Conservation (phyloP, 2,888 invertebrate genomes). For the Holacanthella duospinosa region DNA sequence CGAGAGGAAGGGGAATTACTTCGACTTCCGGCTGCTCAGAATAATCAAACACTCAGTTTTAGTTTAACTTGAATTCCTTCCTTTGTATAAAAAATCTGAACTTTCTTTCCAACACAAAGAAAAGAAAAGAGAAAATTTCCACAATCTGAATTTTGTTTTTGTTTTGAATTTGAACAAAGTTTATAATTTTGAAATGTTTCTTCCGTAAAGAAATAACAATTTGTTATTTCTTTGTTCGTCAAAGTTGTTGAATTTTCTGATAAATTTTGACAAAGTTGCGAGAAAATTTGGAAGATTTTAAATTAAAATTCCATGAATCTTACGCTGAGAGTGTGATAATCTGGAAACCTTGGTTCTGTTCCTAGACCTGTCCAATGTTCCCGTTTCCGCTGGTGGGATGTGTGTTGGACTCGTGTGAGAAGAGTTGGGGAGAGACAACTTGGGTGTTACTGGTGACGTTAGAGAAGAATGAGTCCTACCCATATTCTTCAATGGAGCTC, state of each 20-base stretch:
- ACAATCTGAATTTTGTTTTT: too few species aligned
- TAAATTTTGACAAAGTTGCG: too few species aligned
- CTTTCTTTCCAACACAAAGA: too few species aligned
- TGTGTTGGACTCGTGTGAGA: slow-evolving; percentile 4
- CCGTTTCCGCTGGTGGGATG: not conserved
- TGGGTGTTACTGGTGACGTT: slow-evolving; percentile 2
- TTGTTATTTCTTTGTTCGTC: too few species aligned
- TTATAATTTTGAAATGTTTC: too few species aligned
- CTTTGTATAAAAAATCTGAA: too few species aligned
- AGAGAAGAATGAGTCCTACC: slow-evolving; percentile 33
- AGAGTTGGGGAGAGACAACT: slow-evolving; percentile 8
- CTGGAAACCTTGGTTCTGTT: slow-evolving; percentile 59
- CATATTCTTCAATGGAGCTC: slow-evolving; percentile 26
- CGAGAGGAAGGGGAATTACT: slow-evolving; percentile 88
- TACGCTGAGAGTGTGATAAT: slow-evolving; percentile 86
- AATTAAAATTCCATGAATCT: slow-evolving; percentile 41
- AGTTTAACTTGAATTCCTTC: not conserved
- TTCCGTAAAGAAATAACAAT: too few species aligned
- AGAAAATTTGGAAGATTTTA: not conserved
- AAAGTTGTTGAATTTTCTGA: too few species aligned
- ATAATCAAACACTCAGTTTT: not conserved
- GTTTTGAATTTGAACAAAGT: too few species aligned
- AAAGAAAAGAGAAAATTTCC: too few species aligned
- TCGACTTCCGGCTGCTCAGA: slow-evolving; percentile 79
- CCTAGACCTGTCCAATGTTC: slow-evolving; percentile 33